Conservation (phyloP, 2,888 invertebrate species). For the Limnephilus marmoratus region DNA sequence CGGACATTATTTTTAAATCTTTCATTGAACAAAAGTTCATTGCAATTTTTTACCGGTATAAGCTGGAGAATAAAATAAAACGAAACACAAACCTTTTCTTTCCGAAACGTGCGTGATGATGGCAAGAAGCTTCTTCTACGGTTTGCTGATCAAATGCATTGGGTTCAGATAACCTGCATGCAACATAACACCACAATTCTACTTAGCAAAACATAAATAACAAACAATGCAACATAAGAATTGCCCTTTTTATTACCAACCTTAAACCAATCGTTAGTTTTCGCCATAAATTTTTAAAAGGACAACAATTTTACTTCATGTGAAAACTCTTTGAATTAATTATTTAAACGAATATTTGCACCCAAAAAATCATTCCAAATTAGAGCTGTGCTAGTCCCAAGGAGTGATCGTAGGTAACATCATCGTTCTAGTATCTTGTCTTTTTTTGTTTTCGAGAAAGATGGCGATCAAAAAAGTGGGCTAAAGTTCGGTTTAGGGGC, state of each 20-base stretch:
- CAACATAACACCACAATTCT: constrained; percentile 74
- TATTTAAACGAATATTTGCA: not conserved
- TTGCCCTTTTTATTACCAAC: constrained; percentile 52
- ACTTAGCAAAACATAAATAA: constrained; percentile 70
- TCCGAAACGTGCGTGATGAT: constrained; percentile 30
- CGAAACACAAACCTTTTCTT: constrained; percentile 49
- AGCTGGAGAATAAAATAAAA: not conserved
- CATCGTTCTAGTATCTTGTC: no score
- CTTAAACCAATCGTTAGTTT: constrained; percentile 61
- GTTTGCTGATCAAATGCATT: constrained; percentile 70
- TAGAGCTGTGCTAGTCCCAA: not conserved
- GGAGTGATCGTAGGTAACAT: no score
- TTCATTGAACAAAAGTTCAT: not conserved
- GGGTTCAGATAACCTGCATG: constrained; percentile 75
- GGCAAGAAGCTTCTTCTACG: constrained; percentile 59
- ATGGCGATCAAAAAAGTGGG: not conserved
- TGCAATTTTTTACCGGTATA: not conserved
- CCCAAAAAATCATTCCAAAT: not conserved
- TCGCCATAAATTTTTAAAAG: not conserved
- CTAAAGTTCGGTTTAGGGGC: no score
- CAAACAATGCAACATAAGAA: constrained; percentile 50
- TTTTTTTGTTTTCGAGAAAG: no score
- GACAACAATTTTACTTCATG: not conserved
- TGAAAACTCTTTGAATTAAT: not conserved
- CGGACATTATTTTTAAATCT: not conserved